phyloP scores from a whole-genome alignment of 2,113 vertebrate species.

The Ovibos moschatus region DNA sequence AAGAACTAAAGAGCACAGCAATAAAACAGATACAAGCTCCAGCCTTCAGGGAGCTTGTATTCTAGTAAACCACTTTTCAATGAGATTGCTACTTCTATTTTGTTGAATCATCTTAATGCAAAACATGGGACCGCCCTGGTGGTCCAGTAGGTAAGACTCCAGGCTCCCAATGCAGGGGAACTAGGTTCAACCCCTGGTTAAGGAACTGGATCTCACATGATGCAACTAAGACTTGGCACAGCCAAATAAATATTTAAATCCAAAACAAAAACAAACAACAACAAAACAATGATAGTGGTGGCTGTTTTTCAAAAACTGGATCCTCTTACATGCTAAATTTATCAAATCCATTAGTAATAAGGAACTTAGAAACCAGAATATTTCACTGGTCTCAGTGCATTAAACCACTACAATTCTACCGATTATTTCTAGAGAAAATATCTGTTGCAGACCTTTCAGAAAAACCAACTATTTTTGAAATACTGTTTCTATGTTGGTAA shows the following conservation, averaged over 20 bases:
- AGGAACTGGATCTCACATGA: background rate
- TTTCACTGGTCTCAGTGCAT: background rate
- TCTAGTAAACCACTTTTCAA: background rate
- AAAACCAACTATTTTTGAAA: constrained; percentile 34
- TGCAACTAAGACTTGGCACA: background rate
- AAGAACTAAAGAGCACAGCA: constrained; percentile 7
- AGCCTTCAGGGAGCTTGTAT: background rate
- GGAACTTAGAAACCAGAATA: background rate
- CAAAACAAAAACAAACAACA: background rate
- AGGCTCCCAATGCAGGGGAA: background rate
- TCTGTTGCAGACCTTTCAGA: background rate
- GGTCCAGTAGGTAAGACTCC: background rate
- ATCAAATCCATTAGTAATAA: background rate
- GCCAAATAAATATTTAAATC: background rate
- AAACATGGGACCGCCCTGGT: background rate
- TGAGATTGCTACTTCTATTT: background rate
- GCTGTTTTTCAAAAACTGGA: background rate
- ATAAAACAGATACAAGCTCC: background rate
- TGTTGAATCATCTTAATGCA: background rate
- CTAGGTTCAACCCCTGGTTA: background rate
- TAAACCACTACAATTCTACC: background rate
- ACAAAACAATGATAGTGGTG: background rate
- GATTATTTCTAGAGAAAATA: background rate
- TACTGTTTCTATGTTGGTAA: background rate
- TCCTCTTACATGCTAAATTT: background rate